Evolutionary conservation across 2,113 vertebrate species (phyloP).

Genomic region (Chrysochloris asiatica): DNA sequence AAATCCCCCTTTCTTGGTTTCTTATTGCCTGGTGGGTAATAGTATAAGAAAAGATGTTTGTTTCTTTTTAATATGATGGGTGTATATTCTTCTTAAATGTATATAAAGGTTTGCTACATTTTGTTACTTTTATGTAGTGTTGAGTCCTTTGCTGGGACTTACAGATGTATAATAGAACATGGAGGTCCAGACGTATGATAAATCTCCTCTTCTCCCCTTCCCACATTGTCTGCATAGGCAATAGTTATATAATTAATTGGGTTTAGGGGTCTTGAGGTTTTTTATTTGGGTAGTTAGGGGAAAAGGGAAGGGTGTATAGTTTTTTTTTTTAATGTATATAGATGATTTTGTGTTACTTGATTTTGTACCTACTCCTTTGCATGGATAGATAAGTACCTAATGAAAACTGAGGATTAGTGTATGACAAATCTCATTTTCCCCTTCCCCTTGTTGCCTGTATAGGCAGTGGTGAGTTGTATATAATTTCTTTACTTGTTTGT

Average conservation of each 20-base stretch:
- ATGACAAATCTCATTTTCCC: constrained; percentile 14
- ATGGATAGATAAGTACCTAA: neutral
- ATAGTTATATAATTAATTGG: constrained; percentile 56
- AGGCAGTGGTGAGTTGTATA: neutral
- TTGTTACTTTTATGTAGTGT: constrained; percentile 37
- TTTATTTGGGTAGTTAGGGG: constrained; percentile 4
- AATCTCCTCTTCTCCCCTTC: constrained; percentile 57
- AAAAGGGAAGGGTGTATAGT: neutral
- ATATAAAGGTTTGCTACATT: constrained; percentile 45
- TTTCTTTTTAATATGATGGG: neutral
- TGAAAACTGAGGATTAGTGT: constrained; percentile 37
- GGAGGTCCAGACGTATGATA: constrained; percentile 75
- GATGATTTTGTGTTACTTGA: neutral
- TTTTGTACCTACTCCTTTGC: constrained; percentile 29
- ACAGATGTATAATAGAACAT: constrained; percentile 26
- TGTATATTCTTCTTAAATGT: constrained; percentile 38
- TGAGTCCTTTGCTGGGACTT: constrained; percentile 49
- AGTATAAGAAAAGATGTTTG: constrained; percentile 55
- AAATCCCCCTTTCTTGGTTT: constrained; percentile 36
- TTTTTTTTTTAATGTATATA: constrained; percentile 43
- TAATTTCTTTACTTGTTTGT: constrained; percentile 33
- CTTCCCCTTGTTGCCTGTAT: constrained; percentile 3
- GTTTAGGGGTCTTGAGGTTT: neutral
- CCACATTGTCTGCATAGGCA: constrained; percentile 59
- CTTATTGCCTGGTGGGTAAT: constrained; percentile 57